Conservation (phyloP, 1,140 invertebrate species). For the Caenorhabditis briggsae region DNA sequence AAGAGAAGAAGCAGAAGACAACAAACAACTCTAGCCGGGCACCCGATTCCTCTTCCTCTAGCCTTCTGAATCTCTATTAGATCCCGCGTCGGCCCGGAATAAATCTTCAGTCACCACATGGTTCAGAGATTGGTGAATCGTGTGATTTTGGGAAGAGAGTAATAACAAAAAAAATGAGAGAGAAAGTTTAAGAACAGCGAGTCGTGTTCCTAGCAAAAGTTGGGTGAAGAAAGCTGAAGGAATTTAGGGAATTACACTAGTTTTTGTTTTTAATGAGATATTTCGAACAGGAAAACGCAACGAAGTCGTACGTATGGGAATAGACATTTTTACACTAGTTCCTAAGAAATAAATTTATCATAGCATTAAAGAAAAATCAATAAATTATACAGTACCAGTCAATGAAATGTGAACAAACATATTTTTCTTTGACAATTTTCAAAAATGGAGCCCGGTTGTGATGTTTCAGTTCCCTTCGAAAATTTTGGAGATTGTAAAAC, state of each 20-base stretch:
- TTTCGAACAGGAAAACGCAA: background rate
- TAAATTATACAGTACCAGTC: too few species aligned
- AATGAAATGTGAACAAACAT: too few species aligned
- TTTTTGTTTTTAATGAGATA: conserved; percentile 44
- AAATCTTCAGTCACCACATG: conserved; percentile 51
- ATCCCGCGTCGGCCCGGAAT: background rate
- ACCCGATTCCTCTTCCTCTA: background rate
- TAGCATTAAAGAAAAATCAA: too few species aligned
- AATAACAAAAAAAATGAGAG: conserved; percentile 9
- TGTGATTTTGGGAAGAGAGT: conserved; percentile 1
- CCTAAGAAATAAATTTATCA: too few species aligned
- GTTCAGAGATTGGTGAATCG: conserved; percentile 2
- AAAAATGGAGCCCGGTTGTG: too few species aligned
- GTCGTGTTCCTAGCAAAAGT: conserved; percentile 27
- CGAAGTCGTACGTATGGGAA: background rate
- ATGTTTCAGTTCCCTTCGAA: too few species aligned
- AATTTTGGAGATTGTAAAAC: too few species aligned
- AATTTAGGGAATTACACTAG: conserved; percentile 3
- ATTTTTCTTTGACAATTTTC: too few species aligned
- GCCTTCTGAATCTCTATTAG: conserved; percentile 11
- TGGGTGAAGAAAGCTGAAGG: background rate
- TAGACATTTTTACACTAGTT: too few species aligned
- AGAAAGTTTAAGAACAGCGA: conserved; percentile 51
- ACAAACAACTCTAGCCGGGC: conserved; percentile 27
- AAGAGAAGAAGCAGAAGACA: conserved; percentile 38